Evolutionary conservation across 92 coral and sea anemone genomes (phyloP).

Genomic region (Epizoanthus fatuus): DNA sequence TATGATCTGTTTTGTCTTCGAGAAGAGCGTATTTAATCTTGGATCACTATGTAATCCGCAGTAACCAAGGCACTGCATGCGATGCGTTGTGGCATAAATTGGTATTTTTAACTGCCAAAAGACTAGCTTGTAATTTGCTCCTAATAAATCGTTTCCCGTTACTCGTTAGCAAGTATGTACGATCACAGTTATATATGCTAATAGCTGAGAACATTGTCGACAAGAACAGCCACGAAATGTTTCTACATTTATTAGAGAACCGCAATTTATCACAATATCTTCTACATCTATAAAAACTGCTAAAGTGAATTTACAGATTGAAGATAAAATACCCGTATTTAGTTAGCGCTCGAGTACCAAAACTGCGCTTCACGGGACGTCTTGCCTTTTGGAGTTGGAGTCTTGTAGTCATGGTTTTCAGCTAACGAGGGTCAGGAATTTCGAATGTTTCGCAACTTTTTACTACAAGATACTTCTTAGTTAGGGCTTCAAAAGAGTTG

Average conservation of each 20-base stretch:
- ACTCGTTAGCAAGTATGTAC: constrained; percentile 14
- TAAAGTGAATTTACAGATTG: neutral
- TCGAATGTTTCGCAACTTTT: constrained; percentile 18
- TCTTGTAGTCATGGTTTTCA: constrained; percentile 19
- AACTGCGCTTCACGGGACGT: constrained; percentile 7
- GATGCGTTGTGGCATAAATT: neutral
- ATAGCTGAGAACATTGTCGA: constrained; percentile 7
- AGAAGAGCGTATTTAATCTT: neutral
- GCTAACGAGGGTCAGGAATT: constrained; percentile 31
- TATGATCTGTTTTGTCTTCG: neutral
- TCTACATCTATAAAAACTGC: neutral
- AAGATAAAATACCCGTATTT: neutral
- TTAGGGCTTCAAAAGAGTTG: neutral
- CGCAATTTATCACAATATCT: neutral
- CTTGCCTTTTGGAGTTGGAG: neutral
- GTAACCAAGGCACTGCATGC: neutral
- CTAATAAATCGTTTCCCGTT: constrained; percentile 9
- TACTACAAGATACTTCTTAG: neutral
- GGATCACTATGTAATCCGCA: neutral
- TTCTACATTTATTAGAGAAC: neutral
- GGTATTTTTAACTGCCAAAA: constrained; percentile 4
- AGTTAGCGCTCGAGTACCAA: neutral
- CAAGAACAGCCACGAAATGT: neutral
- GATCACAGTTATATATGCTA: constrained; percentile 6
- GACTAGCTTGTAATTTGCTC: constrained; percentile 22